These are phyloP conservation scores for Lipophrys pholis DNA, from an alignment of 2,113 vertebrate genomes.

Conservation along the genomic window DNA sequence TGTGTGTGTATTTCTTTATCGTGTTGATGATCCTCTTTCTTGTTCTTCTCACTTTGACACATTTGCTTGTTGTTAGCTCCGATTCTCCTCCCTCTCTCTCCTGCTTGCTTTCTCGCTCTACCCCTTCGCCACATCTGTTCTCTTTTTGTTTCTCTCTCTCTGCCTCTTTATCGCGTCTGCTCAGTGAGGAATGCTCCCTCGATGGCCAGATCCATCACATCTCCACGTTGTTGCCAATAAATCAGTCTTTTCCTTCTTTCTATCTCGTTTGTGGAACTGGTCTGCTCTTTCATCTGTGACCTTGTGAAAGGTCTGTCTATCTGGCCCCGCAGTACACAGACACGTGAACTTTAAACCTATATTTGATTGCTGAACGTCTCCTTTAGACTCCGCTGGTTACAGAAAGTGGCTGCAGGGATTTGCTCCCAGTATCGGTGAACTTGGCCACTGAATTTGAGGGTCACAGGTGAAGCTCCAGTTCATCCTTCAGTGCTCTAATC, in stretches of 20 bases:
- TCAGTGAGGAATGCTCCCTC: conserved; percentile 60
- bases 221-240: conserved; percentile 71
- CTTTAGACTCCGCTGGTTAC: background rate
- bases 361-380: background rate
- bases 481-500: background rate
- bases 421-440: background rate
- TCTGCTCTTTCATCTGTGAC: conserved; percentile 51
- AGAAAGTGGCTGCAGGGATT: background rate
- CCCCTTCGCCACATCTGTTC: conserved; percentile 16
- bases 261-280: conserved; percentile 45
- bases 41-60: conserved; percentile 12
- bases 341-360: background rate
- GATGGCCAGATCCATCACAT: conserved; percentile 61
- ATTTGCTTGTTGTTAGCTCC: conserved; percentile 9
- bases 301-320: conserved; percentile 35
- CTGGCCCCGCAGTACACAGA: conserved; percentile 1
- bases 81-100: background rate
- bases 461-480: background rate
- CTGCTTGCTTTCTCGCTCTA: conserved; percentile 9
- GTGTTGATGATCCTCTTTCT: background rate
- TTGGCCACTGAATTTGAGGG: background rate
- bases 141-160: conserved; percentile 6
- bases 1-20: no score
- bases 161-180: conserved; percentile 35
- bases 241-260: conserved; percentile 57